Base-by-base conservation (phyloP, 2,888 invertebrate species). In the Ophonus ardosiacus region DNA sequence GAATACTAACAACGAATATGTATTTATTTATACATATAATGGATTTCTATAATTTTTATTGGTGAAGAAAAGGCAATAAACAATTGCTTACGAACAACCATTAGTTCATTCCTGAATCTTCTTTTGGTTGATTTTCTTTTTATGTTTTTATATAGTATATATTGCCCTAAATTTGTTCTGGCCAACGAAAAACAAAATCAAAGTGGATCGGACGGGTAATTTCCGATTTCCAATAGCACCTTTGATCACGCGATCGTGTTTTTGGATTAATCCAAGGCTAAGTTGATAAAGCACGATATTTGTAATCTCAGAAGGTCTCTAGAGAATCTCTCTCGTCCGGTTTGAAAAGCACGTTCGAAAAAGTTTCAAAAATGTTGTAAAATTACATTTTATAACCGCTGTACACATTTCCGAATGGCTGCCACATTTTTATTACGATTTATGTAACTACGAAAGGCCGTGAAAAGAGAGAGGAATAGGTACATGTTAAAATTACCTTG, bases 381-480 rank as follows among this genome's bases (percentile, higher is more conserved):
- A 78, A 78, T 78, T 78, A 78, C 78, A 78, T 51, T 56, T 78
- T 21, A 78, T 78, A 78, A 78, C 78, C 24, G 78, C 8, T 24
- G 57, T 57, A 57, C 56, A 57, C 57, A 78, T 0, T 56, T 78
- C 57, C 21, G 78, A 21, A 78, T 78, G 57, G 57, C 24, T 78
- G 78, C 78, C 78, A 78, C 78, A 57, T 56, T 57, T 78, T 78
- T 78, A 57, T 78, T 57, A 24, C 31, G 78, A 78, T 78, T 78
- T 78, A 78, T 78, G 13, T 31, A 4, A 15, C 7, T 21, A 24
- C 24, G 57, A 17, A 76, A 31, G 56, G 56, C 31, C 31, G 51
- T 21, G 78, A 78, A 57, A 51, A 51, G n/a, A 38, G 31, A 57
- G 18, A 8, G 56, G 56, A 56, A 78, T 57, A n/a, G n/a, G n/a